These are phyloP conservation scores for Copsychus sechellarum DNA, from an alignment of 2,113 vertebrate genomes.

Conservation along the genomic window DNA sequence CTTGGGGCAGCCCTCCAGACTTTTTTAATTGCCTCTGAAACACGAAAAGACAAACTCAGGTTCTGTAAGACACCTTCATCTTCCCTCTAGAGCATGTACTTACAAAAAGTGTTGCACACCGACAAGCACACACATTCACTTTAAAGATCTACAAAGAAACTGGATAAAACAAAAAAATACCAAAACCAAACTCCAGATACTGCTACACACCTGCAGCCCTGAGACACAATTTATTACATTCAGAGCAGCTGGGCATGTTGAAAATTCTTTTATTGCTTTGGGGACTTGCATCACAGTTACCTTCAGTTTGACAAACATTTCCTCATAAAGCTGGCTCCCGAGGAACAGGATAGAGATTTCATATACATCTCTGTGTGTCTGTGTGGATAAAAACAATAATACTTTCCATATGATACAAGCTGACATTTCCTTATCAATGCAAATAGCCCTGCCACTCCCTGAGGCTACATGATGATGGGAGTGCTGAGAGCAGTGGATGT, in stretches of 20 bases:
- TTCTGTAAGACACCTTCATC: neutral
- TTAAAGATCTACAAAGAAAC: neutral
- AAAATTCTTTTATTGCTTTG: neutral
- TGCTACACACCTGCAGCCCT: neutral
- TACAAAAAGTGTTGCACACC: neutral
- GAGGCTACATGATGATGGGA: neutral
- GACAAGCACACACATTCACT: rapidly evolving
- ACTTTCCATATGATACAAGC: neutral
- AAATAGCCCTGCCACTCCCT: neutral
- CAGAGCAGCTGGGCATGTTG: rapidly evolving
- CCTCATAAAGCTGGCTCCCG: neutral
- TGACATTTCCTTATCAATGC: neutral
- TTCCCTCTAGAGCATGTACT: neutral
- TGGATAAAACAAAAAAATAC: neutral
- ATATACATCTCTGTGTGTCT: rapidly evolving
- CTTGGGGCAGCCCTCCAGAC: neutral
- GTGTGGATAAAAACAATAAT: neutral
- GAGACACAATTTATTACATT: neutral
- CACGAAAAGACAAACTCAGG: neutral
- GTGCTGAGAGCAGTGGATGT: neutral
- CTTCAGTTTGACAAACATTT: neutral
- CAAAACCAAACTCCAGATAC: neutral
- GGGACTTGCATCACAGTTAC: neutral
- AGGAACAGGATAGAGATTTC: neutral
- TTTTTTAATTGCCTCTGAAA: neutral